Conservation (phyloP, 37 sponge, comb jelly and placozoan genomes). For the Chondrilla cf. caribensis region DNA sequence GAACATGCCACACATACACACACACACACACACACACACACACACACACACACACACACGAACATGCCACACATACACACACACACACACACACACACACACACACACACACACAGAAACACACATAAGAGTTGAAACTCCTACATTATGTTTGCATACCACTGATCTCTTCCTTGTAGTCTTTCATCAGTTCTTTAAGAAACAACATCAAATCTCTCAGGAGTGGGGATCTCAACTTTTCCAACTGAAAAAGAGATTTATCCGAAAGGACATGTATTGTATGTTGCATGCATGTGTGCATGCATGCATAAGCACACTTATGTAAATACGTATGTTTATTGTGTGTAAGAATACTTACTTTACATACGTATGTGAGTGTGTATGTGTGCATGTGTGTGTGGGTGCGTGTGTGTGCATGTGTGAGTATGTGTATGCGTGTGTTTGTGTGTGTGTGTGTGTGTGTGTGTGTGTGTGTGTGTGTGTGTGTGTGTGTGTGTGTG, state of each 20-base stretch:
- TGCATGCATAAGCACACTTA: background rate
- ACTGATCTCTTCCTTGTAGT: constrained; percentile 61
- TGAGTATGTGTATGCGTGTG: no score
- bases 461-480: no score
- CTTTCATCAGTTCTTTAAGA: constrained; percentile 75
- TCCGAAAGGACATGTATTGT: no score
- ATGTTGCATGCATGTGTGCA: background rate
- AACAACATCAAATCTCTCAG: constrained; percentile 66
- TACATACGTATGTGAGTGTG: background rate
- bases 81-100: no score
- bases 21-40: background rate
- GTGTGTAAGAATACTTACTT: background rate
- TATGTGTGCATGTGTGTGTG: no score
- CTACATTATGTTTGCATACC: constrained; percentile 24
- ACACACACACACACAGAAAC: no score
- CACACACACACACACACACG: background rate
- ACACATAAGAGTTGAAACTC: no score
- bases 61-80: no score
- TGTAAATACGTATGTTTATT: background rate
- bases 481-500: no score
- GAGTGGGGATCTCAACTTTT: constrained; percentile 69
- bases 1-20: no score
- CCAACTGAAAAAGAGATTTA: constrained; percentile 56
- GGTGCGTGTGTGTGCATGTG: no score
- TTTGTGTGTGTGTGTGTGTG: no score